These are phyloP conservation scores for Cataglyphis livida DNA, from an alignment of 2,888 invertebrate species.

Conservation along the genomic window DNA sequence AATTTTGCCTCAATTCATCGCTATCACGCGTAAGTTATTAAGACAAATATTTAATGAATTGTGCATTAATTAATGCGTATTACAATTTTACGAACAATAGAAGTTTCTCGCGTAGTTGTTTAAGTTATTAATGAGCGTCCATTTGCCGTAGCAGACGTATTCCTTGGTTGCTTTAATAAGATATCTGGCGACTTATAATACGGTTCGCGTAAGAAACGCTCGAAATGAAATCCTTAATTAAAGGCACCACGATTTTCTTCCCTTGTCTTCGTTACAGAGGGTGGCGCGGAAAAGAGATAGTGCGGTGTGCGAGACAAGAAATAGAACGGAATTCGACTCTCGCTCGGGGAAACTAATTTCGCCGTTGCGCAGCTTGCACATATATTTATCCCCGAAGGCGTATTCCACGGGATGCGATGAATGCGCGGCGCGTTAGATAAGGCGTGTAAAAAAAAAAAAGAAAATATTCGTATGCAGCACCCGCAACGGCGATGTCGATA, in stretches of 20 bases:
- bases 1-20: not conserved
- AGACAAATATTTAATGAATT: not conserved
- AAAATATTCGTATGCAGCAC: constrained; percentile 43
- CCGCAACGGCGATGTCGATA: constrained; percentile 41
- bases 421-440: constrained; percentile 53
- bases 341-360: constrained; percentile 67
- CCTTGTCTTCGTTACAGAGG: constrained; percentile 1
- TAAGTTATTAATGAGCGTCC: constrained; percentile 9
- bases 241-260: constrained; percentile 50
- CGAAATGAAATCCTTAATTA: constrained; percentile 68
- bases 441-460: constrained; percentile 45
- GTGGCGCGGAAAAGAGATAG: not conserved
- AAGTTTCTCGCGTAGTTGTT: not conserved
- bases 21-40: not conserved
- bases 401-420: constrained; percentile 55
- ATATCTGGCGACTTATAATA: constrained; percentile 35
- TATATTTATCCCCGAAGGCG: constrained; percentile 51
- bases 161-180: not conserved
- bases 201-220: constrained; percentile 15
- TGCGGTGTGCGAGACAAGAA: constrained; percentile 51
- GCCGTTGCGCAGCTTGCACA: constrained; percentile 37
- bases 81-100: not conserved
- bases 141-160: constrained; percentile 15
- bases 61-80: constrained; percentile 1
- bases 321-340: constrained; percentile 56